Evolutionary conservation across 1,140 invertebrate genomes (phyloP).

Genomic region (Onthophagus taurus): DNA sequence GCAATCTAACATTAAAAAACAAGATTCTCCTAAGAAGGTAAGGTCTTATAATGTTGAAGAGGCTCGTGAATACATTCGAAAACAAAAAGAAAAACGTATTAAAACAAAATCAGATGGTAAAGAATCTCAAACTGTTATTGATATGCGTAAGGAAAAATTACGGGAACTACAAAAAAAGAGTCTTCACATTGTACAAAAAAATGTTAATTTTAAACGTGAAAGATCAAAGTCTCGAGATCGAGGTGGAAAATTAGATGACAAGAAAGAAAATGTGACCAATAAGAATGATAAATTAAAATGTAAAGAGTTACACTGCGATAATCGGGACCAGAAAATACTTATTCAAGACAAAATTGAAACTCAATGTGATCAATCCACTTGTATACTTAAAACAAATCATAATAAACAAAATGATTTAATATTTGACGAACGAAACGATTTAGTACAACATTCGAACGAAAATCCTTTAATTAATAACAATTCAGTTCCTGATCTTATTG

Average conservation of each 20-base stretch:
- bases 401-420: background rate
- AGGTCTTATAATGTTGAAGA: slow-evolving; percentile 27
- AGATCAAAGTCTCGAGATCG: slow-evolving; percentile 20
- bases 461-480: background rate
- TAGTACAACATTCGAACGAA: background rate
- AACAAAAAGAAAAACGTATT: slow-evolving; percentile 28
- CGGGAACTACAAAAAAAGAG: slow-evolving; percentile 31
- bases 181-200: slow-evolving; percentile 28
- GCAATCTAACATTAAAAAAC: background rate
- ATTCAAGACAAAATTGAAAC: background rate
- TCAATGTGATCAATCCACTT: background rate
- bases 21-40: slow-evolving; percentile 20
- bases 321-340: background rate
- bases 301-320: background rate
- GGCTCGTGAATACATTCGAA: slow-evolving; percentile 31
- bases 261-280: background rate
- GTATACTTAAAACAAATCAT: too few relatives aligned
- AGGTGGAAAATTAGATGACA: background rate
- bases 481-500: background rate
- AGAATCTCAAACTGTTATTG: slow-evolving; percentile 19
- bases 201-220: slow-evolving; percentile 24
- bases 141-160: slow-evolving; percentile 30
- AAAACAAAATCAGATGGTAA: slow-evolving; percentile 20
- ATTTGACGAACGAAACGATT: background rate
- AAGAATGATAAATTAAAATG: background rate